Evolutionary conservation across 2,888 invertebrate genomes (phyloP).

Genomic region (Nesidiocoris tenuis): DNA sequence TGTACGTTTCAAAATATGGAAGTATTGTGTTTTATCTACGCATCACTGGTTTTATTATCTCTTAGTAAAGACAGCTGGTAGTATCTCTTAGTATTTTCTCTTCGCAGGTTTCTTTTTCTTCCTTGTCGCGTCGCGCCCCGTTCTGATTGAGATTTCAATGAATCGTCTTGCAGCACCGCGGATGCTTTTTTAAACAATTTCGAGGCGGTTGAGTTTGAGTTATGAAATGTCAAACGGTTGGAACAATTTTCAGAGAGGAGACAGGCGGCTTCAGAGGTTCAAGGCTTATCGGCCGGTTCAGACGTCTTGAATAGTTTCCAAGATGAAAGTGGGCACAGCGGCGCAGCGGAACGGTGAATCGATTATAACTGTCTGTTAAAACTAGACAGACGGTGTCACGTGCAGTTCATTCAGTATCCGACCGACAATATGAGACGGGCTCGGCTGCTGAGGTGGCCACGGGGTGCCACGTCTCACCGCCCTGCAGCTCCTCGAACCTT

Average conservation of each 20-base stretch:
- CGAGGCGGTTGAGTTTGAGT: background rate
- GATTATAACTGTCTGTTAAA: constrained; percentile 2
- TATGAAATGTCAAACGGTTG: background rate
- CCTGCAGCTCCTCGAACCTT: background rate
- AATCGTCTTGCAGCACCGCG: too few relatives aligned
- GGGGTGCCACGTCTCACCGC: background rate
- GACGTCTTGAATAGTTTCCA: constrained; percentile 25
- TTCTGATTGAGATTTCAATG: too few relatives aligned
- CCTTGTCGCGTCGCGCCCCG: too few relatives aligned
- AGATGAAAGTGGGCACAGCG: constrained; percentile 5
- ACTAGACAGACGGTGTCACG: constrained; percentile 14
- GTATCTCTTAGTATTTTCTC: too few relatives aligned
- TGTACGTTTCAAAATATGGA: too few relatives aligned
- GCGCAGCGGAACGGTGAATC: constrained; percentile 2
- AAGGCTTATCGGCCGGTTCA: background rate
- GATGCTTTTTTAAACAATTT: too few relatives aligned
- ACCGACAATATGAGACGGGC: background rate
- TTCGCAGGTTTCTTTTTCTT: too few relatives aligned
- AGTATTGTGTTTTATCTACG: too few relatives aligned
- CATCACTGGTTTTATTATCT: too few relatives aligned
- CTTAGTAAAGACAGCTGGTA: too few relatives aligned
- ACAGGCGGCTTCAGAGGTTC: background rate
- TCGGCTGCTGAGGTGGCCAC: background rate
- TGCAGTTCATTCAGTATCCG: constrained; percentile 12
- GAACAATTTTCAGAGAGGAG: background rate